These are phyloP conservation scores for Odontamblyopus lacepedii DNA, from an alignment of 2,797 vertebrate genomes.

Conservation along the genomic window DNA sequence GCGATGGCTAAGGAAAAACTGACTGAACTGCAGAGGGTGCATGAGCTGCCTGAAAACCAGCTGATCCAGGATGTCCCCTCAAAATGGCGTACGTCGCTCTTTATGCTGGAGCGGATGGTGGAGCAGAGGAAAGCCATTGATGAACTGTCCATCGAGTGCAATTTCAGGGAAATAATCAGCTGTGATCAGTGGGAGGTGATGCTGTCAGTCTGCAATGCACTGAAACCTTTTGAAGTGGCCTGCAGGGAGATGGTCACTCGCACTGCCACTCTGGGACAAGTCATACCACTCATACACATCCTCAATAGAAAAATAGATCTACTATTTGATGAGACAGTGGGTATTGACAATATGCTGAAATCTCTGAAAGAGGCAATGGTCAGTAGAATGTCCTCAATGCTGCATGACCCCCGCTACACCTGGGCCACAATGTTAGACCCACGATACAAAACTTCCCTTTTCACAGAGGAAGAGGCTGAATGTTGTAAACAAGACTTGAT, in stretches of 20 bases:
- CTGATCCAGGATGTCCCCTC: constrained; percentile 94
- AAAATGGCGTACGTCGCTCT: constrained; percentile 92
- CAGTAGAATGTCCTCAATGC: constrained; percentile 86
- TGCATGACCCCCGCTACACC: constrained; percentile 89
- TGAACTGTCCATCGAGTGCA: constrained; percentile 92
- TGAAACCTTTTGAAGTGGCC: constrained; percentile 93
- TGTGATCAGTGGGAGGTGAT: constrained; percentile 98
- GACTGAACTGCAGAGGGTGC: constrained; percentile 85
- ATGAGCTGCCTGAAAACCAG: constrained; percentile 89
- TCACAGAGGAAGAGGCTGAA: constrained; percentile 94
- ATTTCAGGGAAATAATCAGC: constrained; percentile 94
- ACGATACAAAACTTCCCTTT: constrained; percentile 94
- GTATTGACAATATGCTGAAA: constrained; percentile 96
- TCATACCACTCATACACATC: constrained; percentile 97
- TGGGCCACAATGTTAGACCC: constrained; percentile 97
- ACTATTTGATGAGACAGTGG: constrained; percentile 95
- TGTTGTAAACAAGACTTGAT: constrained; percentile 93
- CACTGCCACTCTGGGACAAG: constrained; percentile 92
- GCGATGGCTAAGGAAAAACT: constrained; percentile 89
- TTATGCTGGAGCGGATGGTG: constrained; percentile 94
- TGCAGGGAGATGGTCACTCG: constrained; percentile 92
- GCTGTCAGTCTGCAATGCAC: constrained; percentile 93
- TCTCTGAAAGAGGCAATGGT: constrained; percentile 94
- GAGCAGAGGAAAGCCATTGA: constrained; percentile 94
- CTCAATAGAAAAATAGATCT: constrained; percentile 94